These are phyloP conservation scores for Spongia lamella DNA, from an alignment of 37 sponge, comb jelly and placozoan species.

Conservation along the genomic window DNA sequence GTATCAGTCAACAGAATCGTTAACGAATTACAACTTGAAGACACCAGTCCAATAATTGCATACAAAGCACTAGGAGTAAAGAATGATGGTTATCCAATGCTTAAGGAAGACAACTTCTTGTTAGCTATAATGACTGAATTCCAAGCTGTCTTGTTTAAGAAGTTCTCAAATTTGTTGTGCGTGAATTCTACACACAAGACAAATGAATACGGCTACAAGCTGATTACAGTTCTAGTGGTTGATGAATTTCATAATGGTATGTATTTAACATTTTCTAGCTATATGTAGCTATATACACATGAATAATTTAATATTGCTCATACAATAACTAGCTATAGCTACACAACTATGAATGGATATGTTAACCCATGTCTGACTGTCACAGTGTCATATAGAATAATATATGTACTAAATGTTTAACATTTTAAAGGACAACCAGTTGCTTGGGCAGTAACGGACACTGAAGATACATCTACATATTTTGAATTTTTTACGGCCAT, in stretches of 20 bases:
- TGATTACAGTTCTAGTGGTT: slow-evolving; percentile 9
- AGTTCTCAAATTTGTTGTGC: background rate
- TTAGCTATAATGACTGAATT: slow-evolving; percentile 7
- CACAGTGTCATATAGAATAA: background rate
- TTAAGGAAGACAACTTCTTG: slow-evolving; percentile 4
- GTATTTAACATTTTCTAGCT: too few species aligned
- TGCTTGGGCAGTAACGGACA: slow-evolving; percentile 13
- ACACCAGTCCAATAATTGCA: background rate
- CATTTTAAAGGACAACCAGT: slow-evolving; percentile 14
- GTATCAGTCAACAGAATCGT: slow-evolving; percentile 6
- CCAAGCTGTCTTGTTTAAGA: background rate
- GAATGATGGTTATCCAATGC: background rate
- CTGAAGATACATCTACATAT: background rate
- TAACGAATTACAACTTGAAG: background rate
- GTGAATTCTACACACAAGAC: slow-evolving; percentile 26
- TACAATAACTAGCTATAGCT: too few species aligned
- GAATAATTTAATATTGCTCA: too few species aligned
- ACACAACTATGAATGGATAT: too few species aligned
- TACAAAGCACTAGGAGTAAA: slow-evolving; percentile 6
- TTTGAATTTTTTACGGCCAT: background rate
- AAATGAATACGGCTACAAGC: slow-evolving; percentile 20
- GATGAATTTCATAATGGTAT: slow-evolving; percentile 28
- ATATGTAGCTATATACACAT: too few species aligned
- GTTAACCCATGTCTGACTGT: too few species aligned
- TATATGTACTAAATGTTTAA: background rate